Evolutionary conservation across 2,888 invertebrate species (phyloP).

Genomic region (Conchocele bisecta): DNA sequence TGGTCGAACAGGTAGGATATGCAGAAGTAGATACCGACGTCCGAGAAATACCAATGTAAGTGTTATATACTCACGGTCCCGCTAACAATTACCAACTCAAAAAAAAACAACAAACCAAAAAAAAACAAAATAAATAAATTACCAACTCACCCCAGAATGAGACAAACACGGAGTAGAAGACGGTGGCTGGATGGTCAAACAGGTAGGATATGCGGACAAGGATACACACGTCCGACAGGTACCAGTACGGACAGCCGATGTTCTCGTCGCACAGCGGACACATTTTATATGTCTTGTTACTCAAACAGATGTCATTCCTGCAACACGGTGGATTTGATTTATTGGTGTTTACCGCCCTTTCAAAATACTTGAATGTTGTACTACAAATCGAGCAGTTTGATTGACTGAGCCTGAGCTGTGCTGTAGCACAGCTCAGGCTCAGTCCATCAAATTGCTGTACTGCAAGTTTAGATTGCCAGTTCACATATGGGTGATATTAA

Average conservation of each 20-base stretch:
- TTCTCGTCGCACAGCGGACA: slow-evolving; percentile 85
- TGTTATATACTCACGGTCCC: too few relatives aligned
- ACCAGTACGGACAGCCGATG: slow-evolving; percentile 85
- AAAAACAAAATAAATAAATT: neutral
- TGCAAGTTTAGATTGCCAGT: too few relatives aligned
- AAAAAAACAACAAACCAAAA: neutral
- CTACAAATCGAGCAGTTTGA: too few relatives aligned
- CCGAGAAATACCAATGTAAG: slow-evolving; percentile 85
- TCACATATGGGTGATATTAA: too few relatives aligned
- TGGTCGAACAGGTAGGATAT: slow-evolving; percentile 85
- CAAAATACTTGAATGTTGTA: too few relatives aligned
- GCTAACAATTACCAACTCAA: too few relatives aligned
- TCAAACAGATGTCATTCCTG: slow-evolving; percentile 84
- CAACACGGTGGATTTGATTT: too few relatives aligned
- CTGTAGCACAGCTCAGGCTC: too few relatives aligned
- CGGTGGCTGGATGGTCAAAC: slow-evolving; percentile 86
- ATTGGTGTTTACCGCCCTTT: too few relatives aligned
- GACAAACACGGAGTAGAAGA: slow-evolving; percentile 85
- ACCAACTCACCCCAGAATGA: slow-evolving; percentile 84
- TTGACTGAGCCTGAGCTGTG: too few relatives aligned
- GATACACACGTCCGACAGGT: slow-evolving; percentile 85
- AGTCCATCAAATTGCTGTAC: too few relatives aligned
- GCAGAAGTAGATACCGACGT: slow-evolving; percentile 84
- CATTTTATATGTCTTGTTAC: slow-evolving; percentile 84
- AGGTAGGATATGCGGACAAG: slow-evolving; percentile 84